Conservation (phyloP, 2,797 vertebrate species). For the Delichon dasypus region DNA sequence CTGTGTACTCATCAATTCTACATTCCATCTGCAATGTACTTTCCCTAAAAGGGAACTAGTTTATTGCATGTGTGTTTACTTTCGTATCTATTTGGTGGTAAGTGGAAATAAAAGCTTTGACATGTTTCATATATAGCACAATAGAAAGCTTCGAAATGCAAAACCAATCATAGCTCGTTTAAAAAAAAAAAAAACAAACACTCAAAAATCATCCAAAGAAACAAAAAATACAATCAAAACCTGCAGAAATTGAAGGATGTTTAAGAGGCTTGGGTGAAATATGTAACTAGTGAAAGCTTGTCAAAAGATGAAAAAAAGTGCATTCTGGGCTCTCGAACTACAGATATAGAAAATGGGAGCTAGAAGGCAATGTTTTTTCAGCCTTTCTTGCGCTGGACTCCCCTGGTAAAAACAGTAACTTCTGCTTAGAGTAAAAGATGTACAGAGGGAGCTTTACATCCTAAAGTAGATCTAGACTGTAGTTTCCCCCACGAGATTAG, state of each 20-base stretch:
- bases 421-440: not conserved
- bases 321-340: not conserved
- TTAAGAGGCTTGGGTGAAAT: not conserved
- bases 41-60: not conserved
- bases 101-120: slow-evolving; percentile 23
- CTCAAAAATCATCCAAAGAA: not conserved
- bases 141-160: not conserved
- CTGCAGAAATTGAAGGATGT: not conserved
- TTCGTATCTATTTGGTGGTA: slow-evolving; percentile 1
- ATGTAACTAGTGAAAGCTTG: not conserved
- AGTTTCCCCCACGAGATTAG: no score
- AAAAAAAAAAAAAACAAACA: not conserved
- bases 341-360: not conserved
- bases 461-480: not conserved
- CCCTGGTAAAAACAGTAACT: not conserved
- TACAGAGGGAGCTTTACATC: not conserved
- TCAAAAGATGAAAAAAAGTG: not conserved
- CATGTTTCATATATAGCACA: not conserved
- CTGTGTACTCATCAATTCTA: not conserved
- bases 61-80: not conserved
- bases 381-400: not conserved
- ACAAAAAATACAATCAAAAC: not conserved
- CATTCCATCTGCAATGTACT: not conserved
- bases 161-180: not conserved
- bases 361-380: not conserved